A percentile compares a stretch with the other conserved stretches of the same genome.
phyloP scores from a whole-genome alignment of 1,140 invertebrate species.

The Harpegnathos saltator region DNA sequence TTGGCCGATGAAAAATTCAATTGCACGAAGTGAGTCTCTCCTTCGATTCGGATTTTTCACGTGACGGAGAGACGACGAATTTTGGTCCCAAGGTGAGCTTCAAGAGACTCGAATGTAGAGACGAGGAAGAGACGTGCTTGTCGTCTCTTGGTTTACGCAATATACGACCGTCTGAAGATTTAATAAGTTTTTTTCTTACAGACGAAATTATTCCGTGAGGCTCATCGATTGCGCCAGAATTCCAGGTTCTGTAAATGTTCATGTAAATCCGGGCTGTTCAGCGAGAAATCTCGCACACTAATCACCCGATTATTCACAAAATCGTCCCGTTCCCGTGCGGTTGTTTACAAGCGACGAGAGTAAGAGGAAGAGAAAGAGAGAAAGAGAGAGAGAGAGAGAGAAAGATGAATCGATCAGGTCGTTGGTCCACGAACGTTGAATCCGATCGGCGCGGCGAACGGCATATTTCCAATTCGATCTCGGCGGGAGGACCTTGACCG shows the following conservation, averaged over 20 bases:
- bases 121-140: not conserved
- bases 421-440: conserved; percentile 37
- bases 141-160: not conserved
- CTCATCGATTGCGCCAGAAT: not conserved
- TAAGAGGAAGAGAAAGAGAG: conserved; percentile 8
- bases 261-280: not conserved
- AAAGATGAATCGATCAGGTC: conserved; percentile 29
- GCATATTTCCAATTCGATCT: conserved; percentile 76
- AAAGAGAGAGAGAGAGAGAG: not conserved
- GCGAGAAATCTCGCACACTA: conserved; percentile 30
- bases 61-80: too few species aligned
- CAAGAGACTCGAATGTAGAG: not conserved
- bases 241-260: conserved; percentile 5
- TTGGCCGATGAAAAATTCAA: too few species aligned
- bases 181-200: not conserved
- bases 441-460: conserved; percentile 54
- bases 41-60: too few species aligned
- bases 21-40: too few species aligned
- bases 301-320: conserved; percentile 33
- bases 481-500: conserved; percentile 78
- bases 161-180: not conserved
- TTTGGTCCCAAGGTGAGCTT: too few species aligned
- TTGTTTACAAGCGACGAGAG: conserved; percentile 56
- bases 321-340: conserved; percentile 19
- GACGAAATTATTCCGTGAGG: conserved; percentile 6